These are phyloP conservation scores for fruit fly (Drosophila melanogaster) DNA, from an alignment of 1,140 invertebrate species.

Conservation along the genomic window Release_6_plus_ISO1_MT NT_033779.5:16953001-16953500, in stretches of 20 bases:
- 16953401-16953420: constrained; percentile 54
- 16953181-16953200: constrained; percentile 42
- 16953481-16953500: neutral
- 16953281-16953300: constrained; percentile 68
- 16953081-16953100: constrained; percentile 1
- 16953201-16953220: constrained; percentile 46
- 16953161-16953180: constrained; percentile 28
- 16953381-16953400: constrained; percentile 70
- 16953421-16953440: constrained; percentile 33
- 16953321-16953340: neutral
- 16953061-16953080: constrained; percentile 11
- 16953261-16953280: constrained; percentile 80
- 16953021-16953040: neutral
- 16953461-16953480: neutral
- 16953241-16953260: constrained; percentile 43
- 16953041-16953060: too few relatives aligned
- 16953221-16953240: constrained; percentile 60
- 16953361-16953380: constrained; percentile 81
- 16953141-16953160: constrained; percentile 69
- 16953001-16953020: constrained; percentile 7
- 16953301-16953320: neutral
- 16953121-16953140: constrained; percentile 56
- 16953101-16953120: constrained; percentile 26
- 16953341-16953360: constrained; percentile 63
- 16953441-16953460: constrained; percentile 11